A percentile compares a stretch with the other conserved stretches of the same genome.
phyloP scores from a whole-genome alignment of 2,797 vertebrate species.

The Cossypha dichroa region DNA sequence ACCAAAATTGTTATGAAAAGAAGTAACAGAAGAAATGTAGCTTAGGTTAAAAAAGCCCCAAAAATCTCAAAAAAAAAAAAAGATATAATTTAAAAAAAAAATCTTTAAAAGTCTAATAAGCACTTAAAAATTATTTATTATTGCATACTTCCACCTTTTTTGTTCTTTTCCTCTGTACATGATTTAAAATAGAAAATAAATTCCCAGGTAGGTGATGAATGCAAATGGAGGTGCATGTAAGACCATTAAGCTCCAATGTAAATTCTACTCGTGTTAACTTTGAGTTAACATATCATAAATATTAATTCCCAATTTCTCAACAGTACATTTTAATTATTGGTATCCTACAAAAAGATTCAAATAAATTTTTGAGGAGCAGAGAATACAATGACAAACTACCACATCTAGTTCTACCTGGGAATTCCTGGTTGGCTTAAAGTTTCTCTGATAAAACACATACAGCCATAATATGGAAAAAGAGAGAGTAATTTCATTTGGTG shows the following conservation, averaged over 20 bases:
- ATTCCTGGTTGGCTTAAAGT: background rate
- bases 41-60: background rate
- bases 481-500: background rate
- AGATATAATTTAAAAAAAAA: background rate
- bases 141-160: background rate
- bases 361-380: background rate
- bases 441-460: background rate
- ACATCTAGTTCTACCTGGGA: background rate
- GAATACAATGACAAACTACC: background rate
- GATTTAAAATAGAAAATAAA: background rate
- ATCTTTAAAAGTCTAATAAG: background rate
- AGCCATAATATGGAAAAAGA: background rate
- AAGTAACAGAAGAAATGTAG: background rate
- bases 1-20: background rate
- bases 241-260: background rate
- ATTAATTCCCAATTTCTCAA: background rate
- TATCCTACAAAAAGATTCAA: background rate
- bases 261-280: background rate
- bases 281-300: background rate
- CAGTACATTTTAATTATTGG: background rate
- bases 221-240: background rate
- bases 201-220: background rate
- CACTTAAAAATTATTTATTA: background rate
- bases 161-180: background rate
- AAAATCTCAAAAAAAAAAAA: background rate